A percentile compares a stretch with the other conserved stretches of the same genome.
Evolutionary conservation across 2,888 invertebrate species (phyloP).

Genomic region (Aphodius sticticus): DNA sequence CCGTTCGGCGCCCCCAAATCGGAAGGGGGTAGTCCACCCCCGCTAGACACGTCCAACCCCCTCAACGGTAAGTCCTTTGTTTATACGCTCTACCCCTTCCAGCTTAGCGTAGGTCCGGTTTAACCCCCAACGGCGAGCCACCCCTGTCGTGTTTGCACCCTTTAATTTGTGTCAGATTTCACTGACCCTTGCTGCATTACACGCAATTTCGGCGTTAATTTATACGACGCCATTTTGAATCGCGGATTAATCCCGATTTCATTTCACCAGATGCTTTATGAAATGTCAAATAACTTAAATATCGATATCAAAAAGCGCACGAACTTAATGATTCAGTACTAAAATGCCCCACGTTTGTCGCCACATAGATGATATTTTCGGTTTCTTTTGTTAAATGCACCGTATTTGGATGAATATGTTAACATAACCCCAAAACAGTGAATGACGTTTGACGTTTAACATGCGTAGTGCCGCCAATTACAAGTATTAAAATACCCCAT

Average conservation of each 20-base stretch:
- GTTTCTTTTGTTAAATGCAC: too few species aligned
- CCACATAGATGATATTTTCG: too few species aligned
- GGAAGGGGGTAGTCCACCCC: slow-evolving; percentile 58
- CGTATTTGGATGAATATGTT: not conserved
- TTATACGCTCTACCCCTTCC: slow-evolving; percentile 10
- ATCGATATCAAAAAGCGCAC: too few species aligned
- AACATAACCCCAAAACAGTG: not conserved
- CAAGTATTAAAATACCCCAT: too few species aligned
- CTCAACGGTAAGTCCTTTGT: slow-evolving; percentile 56
- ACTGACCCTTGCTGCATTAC: slow-evolving; percentile 18
- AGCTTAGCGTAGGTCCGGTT: slow-evolving; percentile 6
- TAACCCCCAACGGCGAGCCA: not conserved
- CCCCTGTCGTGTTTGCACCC: slow-evolving; percentile 4
- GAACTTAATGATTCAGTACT: too few species aligned
- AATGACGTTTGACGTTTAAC: not conserved
- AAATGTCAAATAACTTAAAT: not conserved
- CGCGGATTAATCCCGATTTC: not conserved
- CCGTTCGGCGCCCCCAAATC: slow-evolving; percentile 59
- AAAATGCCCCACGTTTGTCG: too few species aligned
- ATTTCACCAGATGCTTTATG: not conserved
- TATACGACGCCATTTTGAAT: not conserved
- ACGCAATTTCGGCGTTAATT: slow-evolving; percentile 9
- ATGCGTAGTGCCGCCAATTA: too few species aligned
- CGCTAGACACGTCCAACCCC: slow-evolving; percentile 54
- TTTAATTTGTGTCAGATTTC: slow-evolving; percentile 5